phyloP scores from a whole-genome alignment of 2,113 vertebrate species.

The Nothocercus nigrocapillus region DNA sequence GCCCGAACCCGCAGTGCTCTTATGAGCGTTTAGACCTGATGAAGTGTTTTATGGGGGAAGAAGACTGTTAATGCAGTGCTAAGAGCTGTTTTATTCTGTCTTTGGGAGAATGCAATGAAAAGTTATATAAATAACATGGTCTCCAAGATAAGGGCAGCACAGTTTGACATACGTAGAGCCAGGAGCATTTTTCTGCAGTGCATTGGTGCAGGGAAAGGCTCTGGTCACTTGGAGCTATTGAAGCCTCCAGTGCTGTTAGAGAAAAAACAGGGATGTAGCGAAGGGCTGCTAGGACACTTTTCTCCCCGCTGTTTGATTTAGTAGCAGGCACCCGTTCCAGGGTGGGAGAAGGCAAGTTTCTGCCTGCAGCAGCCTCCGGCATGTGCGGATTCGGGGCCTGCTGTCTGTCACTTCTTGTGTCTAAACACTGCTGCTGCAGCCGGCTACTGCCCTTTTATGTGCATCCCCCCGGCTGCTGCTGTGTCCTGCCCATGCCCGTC shows the following conservation, averaged over 20 bases:
- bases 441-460: neutral
- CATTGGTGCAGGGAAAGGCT: neutral
- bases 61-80: neutral
- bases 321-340: neutral
- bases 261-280: neutral
- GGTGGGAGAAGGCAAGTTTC: neutral
- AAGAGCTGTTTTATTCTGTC: neutral
- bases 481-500: neutral
- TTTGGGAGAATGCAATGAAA: neutral
- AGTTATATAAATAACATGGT: neutral
- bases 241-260: neutral
- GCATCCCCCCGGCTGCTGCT: rapidly evolving
- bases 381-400: rapidly evolving
- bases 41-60: neutral
- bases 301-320: neutral
- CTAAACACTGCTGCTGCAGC: neutral
- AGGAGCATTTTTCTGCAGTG: rapidly evolving
- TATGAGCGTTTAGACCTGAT: neutral
- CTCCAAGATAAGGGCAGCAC: neutral
- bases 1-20: neutral
- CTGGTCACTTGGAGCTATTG: neutral
- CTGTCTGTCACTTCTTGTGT: neutral
- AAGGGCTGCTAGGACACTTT: neutral
- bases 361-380: neutral
- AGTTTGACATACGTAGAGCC: rapidly evolving